Evolutionary conservation across 1,140 invertebrate genomes (phyloP).

Genomic region (Achatina immaculata): DNA sequence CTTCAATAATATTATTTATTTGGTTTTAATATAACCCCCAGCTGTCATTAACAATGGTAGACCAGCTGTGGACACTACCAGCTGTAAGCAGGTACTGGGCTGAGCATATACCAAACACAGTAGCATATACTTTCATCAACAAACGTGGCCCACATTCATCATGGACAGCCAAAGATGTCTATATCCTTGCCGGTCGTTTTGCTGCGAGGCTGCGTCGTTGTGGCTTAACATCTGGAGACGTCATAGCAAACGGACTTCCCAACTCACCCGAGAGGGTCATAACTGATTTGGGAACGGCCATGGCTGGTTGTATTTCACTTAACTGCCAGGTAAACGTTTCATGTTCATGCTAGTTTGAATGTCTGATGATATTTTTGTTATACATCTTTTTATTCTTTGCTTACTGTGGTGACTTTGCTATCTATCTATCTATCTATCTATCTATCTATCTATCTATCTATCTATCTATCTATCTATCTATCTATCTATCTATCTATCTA

Average conservation of each 20-base stretch:
- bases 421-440: constrained; percentile 4
- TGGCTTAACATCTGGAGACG: not conserved
- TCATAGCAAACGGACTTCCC: constrained; percentile 18
- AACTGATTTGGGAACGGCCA: constrained; percentile 7
- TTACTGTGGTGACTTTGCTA: not conserved
- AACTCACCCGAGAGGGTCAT: constrained; percentile 14
- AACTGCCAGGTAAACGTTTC: constrained; percentile 11
- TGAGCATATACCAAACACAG: not conserved
- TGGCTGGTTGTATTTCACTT: constrained; percentile 12
- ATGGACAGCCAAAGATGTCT: not conserved
- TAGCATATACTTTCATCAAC: constrained; percentile 1
- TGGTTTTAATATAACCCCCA: too few species aligned
- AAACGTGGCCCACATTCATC: not conserved
- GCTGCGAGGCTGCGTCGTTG: not conserved
- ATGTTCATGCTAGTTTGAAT: too few species aligned
- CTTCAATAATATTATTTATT: too few species aligned
- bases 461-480: constrained; percentile 4
- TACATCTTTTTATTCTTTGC: too few species aligned
- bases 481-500: constrained; percentile 4
- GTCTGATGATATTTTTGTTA: too few species aligned
- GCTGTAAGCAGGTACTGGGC: not conserved
- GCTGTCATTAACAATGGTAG: not conserved
- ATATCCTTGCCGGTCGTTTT: not conserved
- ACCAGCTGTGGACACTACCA: not conserved
- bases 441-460: constrained; percentile 4